Evolutionary conservation across 2,113 vertebrate species (phyloP).

Genomic region (Climacteris rufus): DNA sequence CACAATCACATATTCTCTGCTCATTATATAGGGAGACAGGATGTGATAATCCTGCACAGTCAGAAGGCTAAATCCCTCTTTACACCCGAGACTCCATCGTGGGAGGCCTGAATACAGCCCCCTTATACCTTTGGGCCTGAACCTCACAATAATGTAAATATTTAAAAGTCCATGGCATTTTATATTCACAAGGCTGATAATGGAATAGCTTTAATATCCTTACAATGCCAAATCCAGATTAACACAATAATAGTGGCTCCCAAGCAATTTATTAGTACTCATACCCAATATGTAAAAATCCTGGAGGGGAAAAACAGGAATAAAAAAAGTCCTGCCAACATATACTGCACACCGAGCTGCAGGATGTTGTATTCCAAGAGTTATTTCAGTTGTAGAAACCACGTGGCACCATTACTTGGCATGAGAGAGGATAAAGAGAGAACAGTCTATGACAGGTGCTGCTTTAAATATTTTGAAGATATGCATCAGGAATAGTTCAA

Average conservation of each 20-base stretch:
- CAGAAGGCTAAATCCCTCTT: conserved; percentile 12
- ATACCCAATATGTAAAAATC: not conserved
- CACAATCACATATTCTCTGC: not conserved
- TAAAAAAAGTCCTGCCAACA: not conserved
- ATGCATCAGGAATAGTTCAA: conserved; percentile 40
- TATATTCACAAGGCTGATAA: conserved; percentile 40
- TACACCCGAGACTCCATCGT: not conserved
- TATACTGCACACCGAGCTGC: not conserved
- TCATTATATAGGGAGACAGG: not conserved
- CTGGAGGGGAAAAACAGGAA: not conserved
- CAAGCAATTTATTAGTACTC: conserved; percentile 31
- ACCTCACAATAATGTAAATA: conserved; percentile 35
- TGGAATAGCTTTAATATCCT: conserved; percentile 26
- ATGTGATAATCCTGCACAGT: conserved; percentile 4
- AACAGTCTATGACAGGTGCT: not conserved
- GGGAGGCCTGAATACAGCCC: not conserved
- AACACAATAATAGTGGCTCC: conserved; percentile 1
- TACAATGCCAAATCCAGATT: conserved; percentile 50
- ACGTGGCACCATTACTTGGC: not conserved
- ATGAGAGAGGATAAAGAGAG: not conserved
- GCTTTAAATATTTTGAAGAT: conserved; percentile 51
- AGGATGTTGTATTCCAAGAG: not conserved
- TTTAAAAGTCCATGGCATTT: conserved; percentile 8
- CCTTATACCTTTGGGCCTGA: not conserved
- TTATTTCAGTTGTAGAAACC: conserved; percentile 4